These are phyloP conservation scores for Hippopotamus amphibius DNA, from an alignment of 2,113 vertebrate species.

Conservation along the genomic window DNA sequence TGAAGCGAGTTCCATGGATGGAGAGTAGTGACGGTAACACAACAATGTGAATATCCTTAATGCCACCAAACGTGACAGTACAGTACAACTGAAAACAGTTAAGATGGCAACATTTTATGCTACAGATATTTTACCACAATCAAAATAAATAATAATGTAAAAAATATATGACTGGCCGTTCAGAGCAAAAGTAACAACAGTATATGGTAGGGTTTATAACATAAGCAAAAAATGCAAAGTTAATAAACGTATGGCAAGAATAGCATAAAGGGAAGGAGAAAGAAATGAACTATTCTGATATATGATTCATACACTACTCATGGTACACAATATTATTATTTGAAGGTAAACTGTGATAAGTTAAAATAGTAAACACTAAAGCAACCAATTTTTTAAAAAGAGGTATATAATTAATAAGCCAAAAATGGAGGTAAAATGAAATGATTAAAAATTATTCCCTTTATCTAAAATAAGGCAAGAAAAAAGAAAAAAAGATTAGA, in stretches of 20 bases:
- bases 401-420: background rate
- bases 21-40: background rate
- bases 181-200: background rate
- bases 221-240: background rate
- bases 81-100: background rate
- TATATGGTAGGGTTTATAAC: background rate
- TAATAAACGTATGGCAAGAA: background rate
- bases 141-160: background rate
- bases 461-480: slow-evolving; percentile 13
- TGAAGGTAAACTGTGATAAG: background rate
- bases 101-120: background rate
- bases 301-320: background rate
- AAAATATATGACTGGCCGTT: background rate
- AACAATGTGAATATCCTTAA: background rate
- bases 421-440: background rate
- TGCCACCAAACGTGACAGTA: background rate
- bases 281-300: background rate
- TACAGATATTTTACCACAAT: background rate
- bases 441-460: background rate
- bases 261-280: background rate
- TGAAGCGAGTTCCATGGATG: background rate
- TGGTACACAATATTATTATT: background rate
- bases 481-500: background rate
- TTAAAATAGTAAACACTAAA: background rate
- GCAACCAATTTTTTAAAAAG: background rate